These are phyloP conservation scores for Nicator chloris DNA, from an alignment of 2,113 vertebrate genomes.

Conservation along the genomic window DNA sequence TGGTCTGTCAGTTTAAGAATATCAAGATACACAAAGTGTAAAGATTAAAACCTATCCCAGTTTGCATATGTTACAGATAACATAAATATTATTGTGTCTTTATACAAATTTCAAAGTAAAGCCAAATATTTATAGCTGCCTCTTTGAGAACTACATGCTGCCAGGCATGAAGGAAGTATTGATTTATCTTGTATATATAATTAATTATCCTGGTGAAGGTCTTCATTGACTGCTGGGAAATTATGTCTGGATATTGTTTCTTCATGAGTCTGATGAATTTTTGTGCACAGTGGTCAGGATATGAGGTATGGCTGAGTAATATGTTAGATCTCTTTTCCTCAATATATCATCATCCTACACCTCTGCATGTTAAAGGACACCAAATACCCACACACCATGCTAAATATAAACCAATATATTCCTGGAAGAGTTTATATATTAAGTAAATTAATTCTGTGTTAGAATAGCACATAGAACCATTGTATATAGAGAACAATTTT, in stretches of 20 bases:
- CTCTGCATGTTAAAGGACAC: background rate
- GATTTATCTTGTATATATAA: background rate
- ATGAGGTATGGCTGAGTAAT: background rate
- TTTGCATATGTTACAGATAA: background rate
- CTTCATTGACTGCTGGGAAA: background rate
- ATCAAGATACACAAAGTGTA: background rate
- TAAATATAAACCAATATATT: background rate
- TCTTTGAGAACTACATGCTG: background rate
- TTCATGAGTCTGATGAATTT: background rate
- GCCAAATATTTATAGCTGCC: background rate
- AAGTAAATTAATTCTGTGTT: background rate
- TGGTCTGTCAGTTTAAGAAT: background rate
- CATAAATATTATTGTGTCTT: background rate
- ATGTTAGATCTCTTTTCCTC: background rate
- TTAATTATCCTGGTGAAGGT: background rate
- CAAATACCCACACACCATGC: background rate
- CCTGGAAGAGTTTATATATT: background rate
- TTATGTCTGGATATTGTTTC: background rate
- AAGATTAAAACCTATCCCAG: background rate
- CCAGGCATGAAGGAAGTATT: background rate
- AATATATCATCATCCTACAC: background rate
- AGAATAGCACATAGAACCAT: background rate
- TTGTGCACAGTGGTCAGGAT: background rate
- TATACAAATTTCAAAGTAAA: background rate
- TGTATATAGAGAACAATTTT: background rate